Base-by-base conservation (phyloP, 2,113 vertebrate genomes). In the Petaurus breviceps region DNA sequence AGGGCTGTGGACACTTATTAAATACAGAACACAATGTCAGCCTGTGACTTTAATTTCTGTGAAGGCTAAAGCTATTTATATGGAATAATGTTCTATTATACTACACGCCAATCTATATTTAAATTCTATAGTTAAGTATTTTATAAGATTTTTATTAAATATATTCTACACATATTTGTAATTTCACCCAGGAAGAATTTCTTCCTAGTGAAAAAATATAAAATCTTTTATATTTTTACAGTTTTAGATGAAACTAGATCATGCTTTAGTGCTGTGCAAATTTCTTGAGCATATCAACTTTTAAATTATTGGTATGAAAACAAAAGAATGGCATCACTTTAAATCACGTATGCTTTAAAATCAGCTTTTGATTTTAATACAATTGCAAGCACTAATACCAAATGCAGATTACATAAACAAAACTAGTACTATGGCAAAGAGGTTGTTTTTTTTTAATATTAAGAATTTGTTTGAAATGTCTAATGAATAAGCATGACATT, bases 121-220 rank as follows among this genome's bases (percentile, higher is more conserved):
- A 98, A 99, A 98, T 99, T 99, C 99, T 99, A 99, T 99, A 99
- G 98, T 99, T 99, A 99, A 98, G 98, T 98, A 99, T 99, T 99
- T 99, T 99, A 99, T 99, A 99, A 99, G 99, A 99, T 99, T 99
- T 99, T 99, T 99, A 99, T 99, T 99, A 99, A 99, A 99, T 99
- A 99, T 99, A 99, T 99, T 99, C 99, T 99, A 99, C 99, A 99
- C 98, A 96, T 99, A 99, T 99, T 98, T 99, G 98, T 99, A 99
- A 99, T 99, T 99, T 99, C 99, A 99, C 98, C 98, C 98, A 99
- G 99, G 99, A 99, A 99, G 99, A 99, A 98, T 98, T 99, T 95
- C 98, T 99, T 99, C 99, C 99, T 98, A 99, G 99, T 98, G 99
- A 99, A 99, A 99, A 99, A 99, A 99, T 99, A 99, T 99, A 99